Percentiles rank a stretch among this genome's conserved stretches.
Evolutionary conservation across 2,113 vertebrate species (phyloP).

Genomic region (Nesogale talazaci): DNA sequence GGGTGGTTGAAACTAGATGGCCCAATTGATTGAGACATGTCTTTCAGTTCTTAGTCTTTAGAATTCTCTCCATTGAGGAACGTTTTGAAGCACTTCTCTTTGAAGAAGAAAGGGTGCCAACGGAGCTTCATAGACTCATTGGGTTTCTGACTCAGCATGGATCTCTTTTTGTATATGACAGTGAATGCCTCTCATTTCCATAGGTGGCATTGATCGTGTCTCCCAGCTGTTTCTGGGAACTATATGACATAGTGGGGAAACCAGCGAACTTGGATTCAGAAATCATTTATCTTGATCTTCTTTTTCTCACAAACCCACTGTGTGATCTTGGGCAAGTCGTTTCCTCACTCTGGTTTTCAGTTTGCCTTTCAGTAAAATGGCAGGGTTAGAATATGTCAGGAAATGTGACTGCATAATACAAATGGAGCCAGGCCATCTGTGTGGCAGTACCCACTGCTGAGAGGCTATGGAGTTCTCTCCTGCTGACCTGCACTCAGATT

Average conservation of each 20-base stretch:
- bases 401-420: not conserved
- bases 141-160: not conserved
- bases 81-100: not conserved
- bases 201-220: not conserved
- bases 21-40: not conserved
- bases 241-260: not conserved
- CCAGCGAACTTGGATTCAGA: not conserved
- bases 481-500: not conserved
- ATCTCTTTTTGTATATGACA: not conserved
- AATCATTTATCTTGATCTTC: not conserved
- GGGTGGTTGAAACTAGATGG: not conserved
- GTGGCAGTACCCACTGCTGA: not conserved
- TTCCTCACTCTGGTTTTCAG: constrained; percentile 2
- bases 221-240: not conserved
- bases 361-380: constrained; percentile 45
- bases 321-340: constrained; percentile 21
- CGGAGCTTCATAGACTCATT: not conserved
- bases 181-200: not conserved
- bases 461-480: not conserved
- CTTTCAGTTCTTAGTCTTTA: not conserved
- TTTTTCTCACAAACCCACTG: not conserved
- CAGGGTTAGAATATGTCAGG: not conserved
- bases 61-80: not conserved
- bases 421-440: not conserved
- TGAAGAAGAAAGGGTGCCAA: not conserved